These are phyloP conservation scores for Orycteropus afer DNA, from an alignment of 2,113 vertebrate species.

Conservation along the genomic window DNA sequence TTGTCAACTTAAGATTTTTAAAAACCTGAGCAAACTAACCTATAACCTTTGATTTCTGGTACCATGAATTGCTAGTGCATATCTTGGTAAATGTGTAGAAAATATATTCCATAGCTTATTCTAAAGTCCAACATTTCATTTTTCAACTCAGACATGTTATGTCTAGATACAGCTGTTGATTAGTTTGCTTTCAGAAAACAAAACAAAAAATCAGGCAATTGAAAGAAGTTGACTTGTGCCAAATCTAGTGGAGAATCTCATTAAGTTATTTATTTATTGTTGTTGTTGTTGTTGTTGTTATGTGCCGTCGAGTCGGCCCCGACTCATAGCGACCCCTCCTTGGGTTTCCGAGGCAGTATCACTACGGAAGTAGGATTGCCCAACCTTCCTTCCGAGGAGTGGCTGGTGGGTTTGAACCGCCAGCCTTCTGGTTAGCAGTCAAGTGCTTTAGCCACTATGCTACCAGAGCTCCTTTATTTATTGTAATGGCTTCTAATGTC, in stretches of 20 bases:
- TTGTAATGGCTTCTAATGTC: constrained; percentile 11
- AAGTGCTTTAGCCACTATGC: too few relatives aligned
- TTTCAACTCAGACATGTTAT: background rate
- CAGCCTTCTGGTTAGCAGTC: too few relatives aligned
- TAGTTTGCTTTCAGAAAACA: background rate
- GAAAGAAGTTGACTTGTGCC: background rate
- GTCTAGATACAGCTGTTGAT: background rate
- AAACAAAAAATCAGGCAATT: background rate
- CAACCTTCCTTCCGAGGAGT: too few relatives aligned
- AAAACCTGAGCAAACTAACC: background rate
- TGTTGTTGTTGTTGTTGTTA: too few relatives aligned
- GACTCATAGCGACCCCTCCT: too few relatives aligned
- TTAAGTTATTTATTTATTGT: constrained; percentile 37
- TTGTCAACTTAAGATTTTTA: background rate
- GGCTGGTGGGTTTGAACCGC: too few relatives aligned
- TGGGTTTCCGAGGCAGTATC: too few relatives aligned
- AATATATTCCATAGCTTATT: background rate
- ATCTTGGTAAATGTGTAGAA: background rate
- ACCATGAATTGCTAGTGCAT: background rate
- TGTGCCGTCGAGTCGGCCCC: too few relatives aligned
- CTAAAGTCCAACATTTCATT: background rate
- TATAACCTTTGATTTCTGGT: background rate
- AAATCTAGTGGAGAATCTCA: background rate
- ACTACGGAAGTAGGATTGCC: too few relatives aligned
- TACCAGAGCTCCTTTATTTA: too few relatives aligned